Conservation (phyloP, 2,888 invertebrate species). For the Cantharis rufa region DNA sequence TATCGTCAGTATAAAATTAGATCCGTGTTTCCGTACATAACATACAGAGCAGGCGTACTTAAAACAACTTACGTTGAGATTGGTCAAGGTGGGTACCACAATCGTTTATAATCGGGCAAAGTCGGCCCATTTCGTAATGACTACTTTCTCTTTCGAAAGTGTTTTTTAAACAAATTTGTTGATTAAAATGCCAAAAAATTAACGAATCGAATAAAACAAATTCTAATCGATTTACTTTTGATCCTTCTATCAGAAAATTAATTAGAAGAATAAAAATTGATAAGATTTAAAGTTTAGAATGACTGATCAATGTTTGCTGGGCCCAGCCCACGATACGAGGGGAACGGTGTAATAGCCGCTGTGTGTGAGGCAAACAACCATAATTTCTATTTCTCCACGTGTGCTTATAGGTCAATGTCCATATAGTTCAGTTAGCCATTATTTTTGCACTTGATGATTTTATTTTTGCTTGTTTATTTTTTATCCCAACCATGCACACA, state of each 20-base stretch:
- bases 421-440: conserved; percentile 22
- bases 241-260: background rate
- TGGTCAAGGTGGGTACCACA: conserved; percentile 53
- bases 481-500: background rate
- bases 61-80: conserved; percentile 53
- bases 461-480: background rate
- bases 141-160: conserved; percentile 49
- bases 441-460: conserved; percentile 20
- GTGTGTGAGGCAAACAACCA: conserved; percentile 48
- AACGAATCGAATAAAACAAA: background rate
- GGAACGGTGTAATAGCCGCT: conserved; percentile 46
- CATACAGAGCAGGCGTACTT: conserved; percentile 33
- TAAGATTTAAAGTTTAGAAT: conserved; percentile 19
- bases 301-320: conserved; percentile 35
- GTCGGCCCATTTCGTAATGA: conserved; percentile 39
- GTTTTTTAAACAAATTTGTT: conserved; percentile 10
- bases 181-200: background rate
- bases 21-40: conserved; percentile 18
- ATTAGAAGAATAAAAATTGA: conserved; percentile 9
- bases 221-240: background rate
- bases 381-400: conserved; percentile 46
- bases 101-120: conserved; percentile 34
- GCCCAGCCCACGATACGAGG: conserved; percentile 23
- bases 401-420: conserved; percentile 38
- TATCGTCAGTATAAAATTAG: conserved; percentile 26